A percentile compares a stretch with the other conserved stretches of the same genome.
Conservation (phyloP, 2,888 invertebrate genomes). For the Andrena bucephala region DNA sequence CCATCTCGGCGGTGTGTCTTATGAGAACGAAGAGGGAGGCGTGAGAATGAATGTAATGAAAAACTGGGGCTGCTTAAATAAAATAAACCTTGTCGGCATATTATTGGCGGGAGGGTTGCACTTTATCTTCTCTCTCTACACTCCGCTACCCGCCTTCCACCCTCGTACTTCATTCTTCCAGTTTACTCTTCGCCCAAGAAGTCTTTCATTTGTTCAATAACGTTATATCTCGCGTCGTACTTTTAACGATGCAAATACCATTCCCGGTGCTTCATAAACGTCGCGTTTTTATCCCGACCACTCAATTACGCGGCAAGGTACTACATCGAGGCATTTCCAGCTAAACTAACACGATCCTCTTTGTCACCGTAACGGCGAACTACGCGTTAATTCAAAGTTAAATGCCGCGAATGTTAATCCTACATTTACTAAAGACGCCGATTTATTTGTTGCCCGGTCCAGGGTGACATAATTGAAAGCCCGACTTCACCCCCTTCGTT, state of each 20-base stretch:
- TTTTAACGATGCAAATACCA: slow-evolving; percentile 52
- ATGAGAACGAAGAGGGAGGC: slow-evolving; percentile 70
- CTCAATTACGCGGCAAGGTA: slow-evolving; percentile 47
- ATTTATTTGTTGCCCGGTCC: slow-evolving; percentile 25
- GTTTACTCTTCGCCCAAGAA: slow-evolving; percentile 49
- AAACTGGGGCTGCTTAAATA: slow-evolving; percentile 84
- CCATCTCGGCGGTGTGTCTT: slow-evolving; percentile 62
- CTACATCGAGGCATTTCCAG: slow-evolving; percentile 22
- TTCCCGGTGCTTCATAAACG: slow-evolving; percentile 40
- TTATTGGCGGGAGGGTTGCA: slow-evolving; percentile 79
- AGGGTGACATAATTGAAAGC: slow-evolving; percentile 32
- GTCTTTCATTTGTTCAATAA: slow-evolving; percentile 58
- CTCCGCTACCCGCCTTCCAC: slow-evolving; percentile 16
- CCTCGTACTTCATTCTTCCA: slow-evolving; percentile 45
- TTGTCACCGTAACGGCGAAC: not conserved
- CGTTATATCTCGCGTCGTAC: slow-evolving; percentile 28
- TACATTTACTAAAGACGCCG: not conserved
- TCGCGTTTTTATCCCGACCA: slow-evolving; percentile 40
- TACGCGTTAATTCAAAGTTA: not conserved
- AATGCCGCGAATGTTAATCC: slow-evolving; percentile 8
- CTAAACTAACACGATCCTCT: slow-evolving; percentile 9
- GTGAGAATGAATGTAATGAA: slow-evolving; percentile 83
- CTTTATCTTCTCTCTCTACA: slow-evolving; percentile 66
- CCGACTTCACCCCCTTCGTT: slow-evolving; percentile 27
- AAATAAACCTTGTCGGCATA: slow-evolving; percentile 83